A percentile compares a stretch with the other conserved stretches of the same genome.
These are phyloP conservation scores for Pristis pectinata DNA, from an alignment of 2,797 vertebrate species.

Conservation along the genomic window DNA sequence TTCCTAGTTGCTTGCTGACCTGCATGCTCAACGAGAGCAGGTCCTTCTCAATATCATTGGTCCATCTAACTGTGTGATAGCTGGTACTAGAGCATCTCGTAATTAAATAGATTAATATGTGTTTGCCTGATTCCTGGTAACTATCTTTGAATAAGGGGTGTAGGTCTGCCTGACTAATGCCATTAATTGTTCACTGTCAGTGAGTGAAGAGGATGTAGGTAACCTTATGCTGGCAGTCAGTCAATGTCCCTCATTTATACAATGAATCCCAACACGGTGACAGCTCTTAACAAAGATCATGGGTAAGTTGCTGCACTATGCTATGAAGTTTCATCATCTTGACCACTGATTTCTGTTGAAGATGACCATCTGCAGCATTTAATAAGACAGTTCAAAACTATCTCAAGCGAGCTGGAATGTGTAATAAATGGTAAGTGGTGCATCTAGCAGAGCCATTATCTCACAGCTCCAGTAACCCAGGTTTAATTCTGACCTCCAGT, in stretches of 20 bases:
- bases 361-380: not conserved
- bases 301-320: not conserved
- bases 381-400: not conserved
- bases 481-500: too few species aligned
- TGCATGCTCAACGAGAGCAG: too few species aligned
- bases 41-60: too few species aligned
- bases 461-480: too few species aligned
- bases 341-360: not conserved
- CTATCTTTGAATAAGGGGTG: not conserved
- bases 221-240: not conserved
- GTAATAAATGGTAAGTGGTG: not conserved
- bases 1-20: too few species aligned
- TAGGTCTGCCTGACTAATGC: not conserved
- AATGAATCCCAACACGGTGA: not conserved
- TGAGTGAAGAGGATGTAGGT: not conserved
- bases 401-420: not conserved
- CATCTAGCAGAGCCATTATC: too few species aligned
- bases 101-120: not conserved
- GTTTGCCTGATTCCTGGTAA: not conserved
- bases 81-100: not conserved
- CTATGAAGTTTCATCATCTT: not conserved
- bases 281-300: not conserved
- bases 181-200: not conserved
- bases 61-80: not conserved
- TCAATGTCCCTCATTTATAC: not conserved